These are phyloP conservation scores for Ochropleura leucogaster DNA, from an alignment of 2,888 invertebrate species.

Conservation along the genomic window DNA sequence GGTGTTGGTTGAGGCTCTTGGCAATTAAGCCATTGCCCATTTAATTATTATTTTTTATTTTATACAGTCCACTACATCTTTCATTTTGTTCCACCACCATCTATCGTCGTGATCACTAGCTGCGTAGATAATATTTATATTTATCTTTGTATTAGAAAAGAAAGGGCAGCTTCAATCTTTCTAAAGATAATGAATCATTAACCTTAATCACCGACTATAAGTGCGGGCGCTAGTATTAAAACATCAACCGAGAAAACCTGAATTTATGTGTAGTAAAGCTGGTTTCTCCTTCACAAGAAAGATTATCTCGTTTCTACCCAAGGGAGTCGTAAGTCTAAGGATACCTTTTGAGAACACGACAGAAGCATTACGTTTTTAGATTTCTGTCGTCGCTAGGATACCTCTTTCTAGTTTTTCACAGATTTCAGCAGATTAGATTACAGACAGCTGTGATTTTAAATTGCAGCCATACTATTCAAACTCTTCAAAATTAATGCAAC, in stretches of 20 bases:
- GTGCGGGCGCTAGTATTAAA: constrained; percentile 13
- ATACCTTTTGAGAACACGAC: constrained; percentile 8
- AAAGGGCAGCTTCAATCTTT: not conserved
- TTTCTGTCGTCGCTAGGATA: not conserved
- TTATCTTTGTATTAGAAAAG: not conserved
- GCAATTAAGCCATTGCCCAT: too few species aligned
- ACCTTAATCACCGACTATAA: constrained; percentile 35
- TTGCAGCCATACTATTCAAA: not conserved
- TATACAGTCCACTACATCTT: too few species aligned
- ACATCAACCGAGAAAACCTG: constrained; percentile 19
- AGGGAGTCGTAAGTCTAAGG: constrained; percentile 26
- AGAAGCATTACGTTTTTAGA: constrained; percentile 8
- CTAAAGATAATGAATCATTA: constrained; percentile 24
- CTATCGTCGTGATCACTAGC: not conserved
- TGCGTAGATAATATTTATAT: not conserved
- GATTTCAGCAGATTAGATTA: not conserved
- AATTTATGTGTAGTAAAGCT: constrained; percentile 28
- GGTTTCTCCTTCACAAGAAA: constrained; percentile 23
- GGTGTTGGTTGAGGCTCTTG: too few species aligned
- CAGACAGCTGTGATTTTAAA: not conserved
- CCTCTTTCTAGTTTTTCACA: not conserved
- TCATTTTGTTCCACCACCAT: too few species aligned
- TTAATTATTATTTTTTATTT: too few species aligned
- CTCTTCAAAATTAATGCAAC: not conserved
- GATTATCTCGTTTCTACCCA: constrained; percentile 29